Evolutionary conservation across 2,888 invertebrate genomes (phyloP).

Genomic region (Conistra vaccinii): DNA sequence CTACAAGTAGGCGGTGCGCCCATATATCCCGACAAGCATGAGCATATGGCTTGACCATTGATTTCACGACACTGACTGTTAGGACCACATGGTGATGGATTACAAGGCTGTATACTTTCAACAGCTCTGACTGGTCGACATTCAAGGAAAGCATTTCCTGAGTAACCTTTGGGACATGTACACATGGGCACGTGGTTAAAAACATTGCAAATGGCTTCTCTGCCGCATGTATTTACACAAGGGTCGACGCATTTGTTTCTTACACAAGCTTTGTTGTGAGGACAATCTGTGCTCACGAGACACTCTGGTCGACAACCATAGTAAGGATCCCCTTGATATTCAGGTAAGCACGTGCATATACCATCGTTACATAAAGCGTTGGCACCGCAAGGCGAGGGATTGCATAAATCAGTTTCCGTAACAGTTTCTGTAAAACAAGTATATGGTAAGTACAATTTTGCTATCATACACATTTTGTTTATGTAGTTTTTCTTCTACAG

Average conservation of each 20-base stretch:
- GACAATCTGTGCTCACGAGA: slow-evolving; percentile 93
- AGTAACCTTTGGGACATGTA: slow-evolving; percentile 91
- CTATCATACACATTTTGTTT: background rate
- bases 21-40: slow-evolving; percentile 92
- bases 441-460: background rate
- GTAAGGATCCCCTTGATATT: slow-evolving; percentile 95
- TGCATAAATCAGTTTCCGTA: slow-evolving; percentile 90
- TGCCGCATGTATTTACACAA: slow-evolving; percentile 94
- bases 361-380: slow-evolving; percentile 94
- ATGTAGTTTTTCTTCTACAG: background rate
- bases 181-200: slow-evolving; percentile 92
- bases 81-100: slow-evolving; percentile 93
- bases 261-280: slow-evolving; percentile 93
- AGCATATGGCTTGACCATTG: slow-evolving; percentile 93
- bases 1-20: slow-evolving; percentile 94
- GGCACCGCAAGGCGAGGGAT: slow-evolving; percentile 92
- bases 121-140: slow-evolving; percentile 87
- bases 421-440: slow-evolving; percentile 72
- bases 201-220: slow-evolving; percentile 93
- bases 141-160: slow-evolving; percentile 93
- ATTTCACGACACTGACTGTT: slow-evolving; percentile 93
- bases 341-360: slow-evolving; percentile 93
- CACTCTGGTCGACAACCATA: slow-evolving; percentile 95
- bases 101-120: slow-evolving; percentile 91
- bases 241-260: slow-evolving; percentile 94